Conservation (phyloP, 2,888 invertebrate species). For the Tipula confusa region DNA sequence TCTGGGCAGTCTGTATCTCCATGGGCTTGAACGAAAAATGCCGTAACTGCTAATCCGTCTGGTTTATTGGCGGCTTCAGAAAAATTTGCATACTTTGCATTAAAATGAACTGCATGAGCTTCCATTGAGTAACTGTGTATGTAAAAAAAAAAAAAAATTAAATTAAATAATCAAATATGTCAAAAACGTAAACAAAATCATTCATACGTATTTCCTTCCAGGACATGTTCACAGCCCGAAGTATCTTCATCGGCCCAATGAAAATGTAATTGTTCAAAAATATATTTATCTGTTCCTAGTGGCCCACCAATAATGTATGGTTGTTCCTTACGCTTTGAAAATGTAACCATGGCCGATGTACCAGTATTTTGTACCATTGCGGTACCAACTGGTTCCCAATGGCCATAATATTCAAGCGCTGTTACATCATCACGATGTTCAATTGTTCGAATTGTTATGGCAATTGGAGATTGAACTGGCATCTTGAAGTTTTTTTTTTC, state of each 20-base stretch:
- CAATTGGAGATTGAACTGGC: conserved; percentile 51
- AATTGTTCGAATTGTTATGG: conserved; percentile 48
- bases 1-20: conserved; percentile 57
- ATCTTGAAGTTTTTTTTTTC: conserved; percentile 38
- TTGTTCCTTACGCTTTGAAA: conserved; percentile 54
- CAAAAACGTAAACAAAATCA: too few relatives aligned
- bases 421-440: conserved; percentile 49
- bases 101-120: conserved; percentile 75
- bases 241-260: conserved; percentile 74
- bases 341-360: conserved; percentile 56
- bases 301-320: conserved; percentile 63
- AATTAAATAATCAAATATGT: neutral
- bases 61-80: conserved; percentile 62
- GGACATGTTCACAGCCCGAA: conserved; percentile 73
- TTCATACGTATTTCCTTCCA: conserved; percentile 64
- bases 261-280: conserved; percentile 75
- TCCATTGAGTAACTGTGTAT: conserved; percentile 64
- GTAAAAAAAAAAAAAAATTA: conserved; percentile 26
- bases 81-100: conserved; percentile 62
- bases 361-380: conserved; percentile 49
- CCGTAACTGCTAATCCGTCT: conserved; percentile 67
- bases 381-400: conserved; percentile 49
- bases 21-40: conserved; percentile 60
- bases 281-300: conserved; percentile 59
- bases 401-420: conserved; percentile 49